Conservation (phyloP, 2,888 invertebrate species). For the Calliphora vomitoria region DNA sequence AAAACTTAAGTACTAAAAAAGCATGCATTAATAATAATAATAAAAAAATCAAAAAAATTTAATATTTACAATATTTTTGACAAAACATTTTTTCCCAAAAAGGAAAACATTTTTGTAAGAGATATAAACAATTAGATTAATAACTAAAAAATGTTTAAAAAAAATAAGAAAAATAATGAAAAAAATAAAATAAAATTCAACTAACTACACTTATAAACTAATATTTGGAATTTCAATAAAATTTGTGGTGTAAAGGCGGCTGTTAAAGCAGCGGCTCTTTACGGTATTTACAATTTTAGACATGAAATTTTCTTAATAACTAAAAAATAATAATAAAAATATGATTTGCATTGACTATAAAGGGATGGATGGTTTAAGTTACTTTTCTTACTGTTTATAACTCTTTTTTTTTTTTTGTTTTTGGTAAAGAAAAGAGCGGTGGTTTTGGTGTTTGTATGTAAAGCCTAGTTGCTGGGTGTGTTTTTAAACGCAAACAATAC, state of each 20-base stretch:
- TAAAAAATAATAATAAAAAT: slow-evolving; percentile 18
- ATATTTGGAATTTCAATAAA: slow-evolving; percentile 68
- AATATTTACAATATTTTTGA: slow-evolving; percentile 11
- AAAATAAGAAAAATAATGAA: not conserved
- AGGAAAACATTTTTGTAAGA: not conserved
- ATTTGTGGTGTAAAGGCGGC: slow-evolving; percentile 24
- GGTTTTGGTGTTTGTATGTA: slow-evolving; percentile 53
- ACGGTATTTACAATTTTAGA: slow-evolving; percentile 47
- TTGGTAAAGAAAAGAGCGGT: slow-evolving; percentile 45
- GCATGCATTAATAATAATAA: not conserved
- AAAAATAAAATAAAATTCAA: slow-evolving; percentile 41
- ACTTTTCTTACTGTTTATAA: slow-evolving; percentile 2
- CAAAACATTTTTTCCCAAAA: not conserved
- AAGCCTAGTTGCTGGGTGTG: not conserved
- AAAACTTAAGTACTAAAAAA: not conserved
- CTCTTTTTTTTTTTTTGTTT: not conserved
- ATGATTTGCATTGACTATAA: slow-evolving; percentile 70
- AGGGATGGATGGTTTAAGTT: slow-evolving; percentile 56
- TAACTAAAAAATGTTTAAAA: not conserved
- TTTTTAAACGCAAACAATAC: slow-evolving; percentile 70
- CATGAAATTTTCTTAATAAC: slow-evolving; percentile 15
- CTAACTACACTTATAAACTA: slow-evolving; percentile 65
- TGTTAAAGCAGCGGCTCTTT: not conserved
- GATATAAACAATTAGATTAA: slow-evolving; percentile 24
- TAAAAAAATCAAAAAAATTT: not conserved